Evolutionary conservation across 2,797 vertebrate species (phyloP).

Genomic region (Muscicapa striata): DNA sequence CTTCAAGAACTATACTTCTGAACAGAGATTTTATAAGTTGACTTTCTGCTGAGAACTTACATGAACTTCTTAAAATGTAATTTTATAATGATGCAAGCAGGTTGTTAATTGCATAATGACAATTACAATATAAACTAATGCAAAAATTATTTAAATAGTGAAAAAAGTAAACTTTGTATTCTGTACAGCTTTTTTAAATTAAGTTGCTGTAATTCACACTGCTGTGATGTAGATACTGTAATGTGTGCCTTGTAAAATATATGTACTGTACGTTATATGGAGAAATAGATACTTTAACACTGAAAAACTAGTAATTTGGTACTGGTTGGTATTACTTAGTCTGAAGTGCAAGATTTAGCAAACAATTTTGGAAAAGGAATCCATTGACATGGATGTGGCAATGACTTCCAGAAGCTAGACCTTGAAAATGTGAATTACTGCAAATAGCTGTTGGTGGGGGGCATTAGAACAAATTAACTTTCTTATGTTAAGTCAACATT

Average conservation of each 20-base stretch:
- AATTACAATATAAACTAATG: constrained; percentile 22
- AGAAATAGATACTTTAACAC: background rate
- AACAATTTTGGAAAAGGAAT: background rate
- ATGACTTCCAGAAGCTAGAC: background rate
- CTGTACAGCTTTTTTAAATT: constrained; percentile 78
- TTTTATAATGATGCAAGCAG: constrained; percentile 56
- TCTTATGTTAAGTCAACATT: constrained; percentile 29
- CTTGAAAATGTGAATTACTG: constrained; percentile 38
- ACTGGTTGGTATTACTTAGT: background rate
- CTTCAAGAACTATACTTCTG: constrained; percentile 28
- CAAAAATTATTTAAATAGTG: constrained; percentile 67
- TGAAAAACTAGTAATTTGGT: background rate
- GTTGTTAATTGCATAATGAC: constrained; percentile 24
- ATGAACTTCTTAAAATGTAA: constrained; percentile 36
- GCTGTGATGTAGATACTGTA: constrained; percentile 67
- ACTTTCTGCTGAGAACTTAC: constrained; percentile 52
- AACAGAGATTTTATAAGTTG: constrained; percentile 51
- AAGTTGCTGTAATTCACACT: constrained; percentile 71
- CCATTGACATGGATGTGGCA: background rate
- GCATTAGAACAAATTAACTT: constrained; percentile 37
- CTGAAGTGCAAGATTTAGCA: background rate
- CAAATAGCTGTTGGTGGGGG: background rate
- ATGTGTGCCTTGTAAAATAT: constrained; percentile 76
- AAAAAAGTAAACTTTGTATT: constrained; percentile 71
- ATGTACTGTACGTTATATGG: constrained; percentile 48